phyloP scores from a whole-genome alignment of 2,888 invertebrate genomes.

The Agapostemon virescens region DNA sequence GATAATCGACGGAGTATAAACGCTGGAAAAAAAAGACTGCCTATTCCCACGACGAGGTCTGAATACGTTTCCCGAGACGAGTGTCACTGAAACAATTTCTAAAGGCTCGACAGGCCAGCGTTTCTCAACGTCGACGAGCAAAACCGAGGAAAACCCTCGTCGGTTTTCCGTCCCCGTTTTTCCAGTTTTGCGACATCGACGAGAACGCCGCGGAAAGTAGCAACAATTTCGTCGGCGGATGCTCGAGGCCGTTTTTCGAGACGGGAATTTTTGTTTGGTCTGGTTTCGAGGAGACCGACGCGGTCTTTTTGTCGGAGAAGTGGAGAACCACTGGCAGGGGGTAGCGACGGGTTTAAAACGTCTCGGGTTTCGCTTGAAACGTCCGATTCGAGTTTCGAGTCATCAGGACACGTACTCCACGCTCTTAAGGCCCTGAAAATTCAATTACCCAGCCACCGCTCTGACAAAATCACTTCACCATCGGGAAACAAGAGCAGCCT shows the following conservation, averaged over 20 bases:
- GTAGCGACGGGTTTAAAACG: conserved; percentile 23
- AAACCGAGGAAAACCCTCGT: too few relatives aligned
- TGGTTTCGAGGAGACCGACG: background rate
- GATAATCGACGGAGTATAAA: conserved; percentile 10
- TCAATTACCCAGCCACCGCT: background rate
- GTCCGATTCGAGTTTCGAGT: conserved; percentile 11
- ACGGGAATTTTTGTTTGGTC: background rate
- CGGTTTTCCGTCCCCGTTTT: too few relatives aligned
- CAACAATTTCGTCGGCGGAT: background rate
- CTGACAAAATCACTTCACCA: background rate
- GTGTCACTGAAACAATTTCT: conserved; percentile 52
- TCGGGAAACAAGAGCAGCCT: background rate
- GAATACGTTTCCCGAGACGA: conserved; percentile 50
- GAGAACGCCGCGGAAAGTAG: background rate
- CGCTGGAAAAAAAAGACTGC: conserved; percentile 16
- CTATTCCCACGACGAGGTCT: conserved; percentile 38
- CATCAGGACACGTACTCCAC: background rate
- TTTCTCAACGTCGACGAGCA: conserved; percentile 22
- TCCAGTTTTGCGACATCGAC: background rate
- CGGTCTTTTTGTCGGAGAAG: background rate
- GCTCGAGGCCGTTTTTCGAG: background rate
- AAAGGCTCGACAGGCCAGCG: conserved; percentile 37
- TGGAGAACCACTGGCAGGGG: conserved; percentile 19
- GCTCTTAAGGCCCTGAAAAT: background rate
- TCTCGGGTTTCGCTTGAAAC: conserved; percentile 23